Base-by-base conservation (phyloP, 1,140 invertebrate species). In the Chelonus insularis region DNA sequence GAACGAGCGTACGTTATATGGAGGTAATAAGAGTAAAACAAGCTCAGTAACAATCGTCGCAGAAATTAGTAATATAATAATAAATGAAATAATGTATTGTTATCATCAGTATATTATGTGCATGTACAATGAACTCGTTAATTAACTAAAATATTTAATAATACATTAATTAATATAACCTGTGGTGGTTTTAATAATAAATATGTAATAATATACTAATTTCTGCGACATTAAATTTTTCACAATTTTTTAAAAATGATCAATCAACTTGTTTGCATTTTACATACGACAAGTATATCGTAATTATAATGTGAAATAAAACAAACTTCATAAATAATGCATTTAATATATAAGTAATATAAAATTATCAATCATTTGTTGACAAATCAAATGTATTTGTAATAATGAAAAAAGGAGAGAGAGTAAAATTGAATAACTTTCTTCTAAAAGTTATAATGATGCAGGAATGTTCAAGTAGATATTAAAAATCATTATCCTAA, bases 371-470 rank as follows among this genome's bases (percentile, higher is more conserved):
- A 52, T 14, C 34, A 29, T 14, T 52, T 36, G 50, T 52, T 52
- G 50, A 52, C 29, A 52, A 52, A 52, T 52, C 50, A 52, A 52
- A 25, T 9, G 12, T 52, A 36, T 50, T 50, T 50, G 23, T 52
- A 52, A 25, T 34, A 14, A 18, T 14, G 4, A 32, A 16, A n/a
- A n/a, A n/a, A n/a, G n/a, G n/a, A 20, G 2, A 12, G 4, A 34
- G 4, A 52, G 9, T n/a, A 8, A 18, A 52, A 8, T 18, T 16
- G 29, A n/a, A 36, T 12, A 50, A 11, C 7, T 32, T 52, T 11
- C 18, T 14, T 52, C n/a, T 14, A n/a, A n/a, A n/a, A 6, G 12
- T 32, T 52, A 25, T n/a, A n/a, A n/a, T 11, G 16, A 12, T 12
- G 36, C 4, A 52, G 29, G 6, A 52, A 25, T 50, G 47, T 25